Conservation (phyloP, 2,888 invertebrate genomes). For the Gryllus longicercus region DNA sequence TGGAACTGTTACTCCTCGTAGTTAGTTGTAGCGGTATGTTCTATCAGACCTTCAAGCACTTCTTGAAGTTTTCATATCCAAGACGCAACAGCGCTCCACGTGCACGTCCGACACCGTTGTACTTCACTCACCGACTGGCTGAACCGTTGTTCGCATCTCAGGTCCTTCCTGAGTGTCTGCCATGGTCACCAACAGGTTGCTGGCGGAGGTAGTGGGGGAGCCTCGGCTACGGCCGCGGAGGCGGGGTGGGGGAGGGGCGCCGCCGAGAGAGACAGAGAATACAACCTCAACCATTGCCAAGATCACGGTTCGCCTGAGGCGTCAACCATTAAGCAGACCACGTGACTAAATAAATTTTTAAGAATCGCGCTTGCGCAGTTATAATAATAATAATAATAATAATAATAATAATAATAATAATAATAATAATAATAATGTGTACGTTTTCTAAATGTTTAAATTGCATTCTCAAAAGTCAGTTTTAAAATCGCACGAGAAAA, state of each 20-base stretch:
- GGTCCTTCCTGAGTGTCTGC: slow-evolving; percentile 38
- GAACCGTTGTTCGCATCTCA: slow-evolving; percentile 26
- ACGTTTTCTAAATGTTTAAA: no score
- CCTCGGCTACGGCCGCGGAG: slow-evolving; percentile 40
- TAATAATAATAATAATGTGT: no score
- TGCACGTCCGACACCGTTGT: slow-evolving; percentile 29
- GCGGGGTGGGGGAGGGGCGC: slow-evolving; percentile 46
- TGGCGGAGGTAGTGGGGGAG: slow-evolving; percentile 42
- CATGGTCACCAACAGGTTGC: slow-evolving; percentile 25
- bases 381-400: no score
- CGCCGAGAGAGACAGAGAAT: slow-evolving; percentile 40
- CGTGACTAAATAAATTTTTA: neutral
- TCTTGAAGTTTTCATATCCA: neutral
- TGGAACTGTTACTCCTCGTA: neutral
- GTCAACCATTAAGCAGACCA: neutral
- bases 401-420: no score
- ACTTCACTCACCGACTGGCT: slow-evolving; percentile 27
- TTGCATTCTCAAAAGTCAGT: no score
- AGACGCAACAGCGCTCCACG: neutral
- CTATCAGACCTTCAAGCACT: neutral
- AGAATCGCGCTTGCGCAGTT: neutral
- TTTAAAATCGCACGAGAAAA: no score
- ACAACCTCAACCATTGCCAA: slow-evolving; percentile 52
- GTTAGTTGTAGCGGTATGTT: neutral
- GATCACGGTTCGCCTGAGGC: slow-evolving; percentile 53